Evolutionary conservation across 2,797 vertebrate species (phyloP).

Genomic region (Gouania willdenowi): DNA sequence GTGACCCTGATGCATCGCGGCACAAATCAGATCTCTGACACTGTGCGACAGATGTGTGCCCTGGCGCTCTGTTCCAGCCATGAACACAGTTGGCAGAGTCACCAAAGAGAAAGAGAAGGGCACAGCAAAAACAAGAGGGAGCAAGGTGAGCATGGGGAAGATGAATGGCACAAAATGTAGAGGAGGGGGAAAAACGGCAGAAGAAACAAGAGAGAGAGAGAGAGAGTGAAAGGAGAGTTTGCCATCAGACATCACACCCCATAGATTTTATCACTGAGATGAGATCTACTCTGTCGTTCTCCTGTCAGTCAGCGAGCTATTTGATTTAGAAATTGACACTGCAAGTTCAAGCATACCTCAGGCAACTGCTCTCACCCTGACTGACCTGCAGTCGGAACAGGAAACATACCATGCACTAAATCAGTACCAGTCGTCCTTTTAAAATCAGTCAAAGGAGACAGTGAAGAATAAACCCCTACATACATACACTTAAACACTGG

Average conservation of each 20-base stretch:
- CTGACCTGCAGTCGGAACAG: constrained; percentile 26
- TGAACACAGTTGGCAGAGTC: constrained; percentile 57
- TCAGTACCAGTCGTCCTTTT: constrained; percentile 3
- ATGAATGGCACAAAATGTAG: constrained; percentile 9
- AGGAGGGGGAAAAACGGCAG: constrained; percentile 1
- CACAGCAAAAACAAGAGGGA: too few relatives aligned
- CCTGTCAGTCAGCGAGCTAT: constrained; percentile 55
- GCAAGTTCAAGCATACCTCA: constrained; percentile 48
- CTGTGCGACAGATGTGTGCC: constrained; percentile 70
- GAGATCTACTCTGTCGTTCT: constrained; percentile 61
- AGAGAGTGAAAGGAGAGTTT: constrained; percentile 14
- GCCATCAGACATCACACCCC: constrained; percentile 21
- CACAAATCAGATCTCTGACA: constrained; percentile 68
- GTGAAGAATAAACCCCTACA: neutral
- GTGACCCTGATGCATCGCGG: constrained; percentile 60
- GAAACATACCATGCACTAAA: constrained; percentile 16
- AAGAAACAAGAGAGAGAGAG: neutral
- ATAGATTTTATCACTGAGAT: constrained; percentile 29
- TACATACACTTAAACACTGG: too few relatives aligned
- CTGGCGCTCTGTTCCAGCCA: constrained; percentile 64
- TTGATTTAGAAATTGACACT: constrained; percentile 54
- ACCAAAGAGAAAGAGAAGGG: constrained; percentile 17
- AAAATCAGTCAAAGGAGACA: neutral
- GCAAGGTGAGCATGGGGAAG: neutral
- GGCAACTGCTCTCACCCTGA: constrained; percentile 38